Base-by-base conservation (phyloP, 2,888 invertebrate genomes). In the Drosophila mercatorum region DNA sequence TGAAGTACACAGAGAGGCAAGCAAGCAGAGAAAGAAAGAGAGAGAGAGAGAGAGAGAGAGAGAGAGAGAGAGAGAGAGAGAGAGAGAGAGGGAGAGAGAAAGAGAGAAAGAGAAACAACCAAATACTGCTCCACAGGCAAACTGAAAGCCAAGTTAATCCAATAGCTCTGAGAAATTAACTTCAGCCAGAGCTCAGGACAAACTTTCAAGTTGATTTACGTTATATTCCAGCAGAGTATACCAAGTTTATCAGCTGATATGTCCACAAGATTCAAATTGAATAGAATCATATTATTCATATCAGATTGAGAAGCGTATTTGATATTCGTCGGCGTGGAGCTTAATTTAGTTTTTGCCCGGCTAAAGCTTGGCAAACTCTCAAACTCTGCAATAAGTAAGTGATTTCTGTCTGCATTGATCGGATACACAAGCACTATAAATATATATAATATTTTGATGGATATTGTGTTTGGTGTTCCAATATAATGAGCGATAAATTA, bases 401-500 rank as follows among this genome's bases (percentile, higher is more conserved):
- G 28, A 34, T 44, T 46, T 5, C 26, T 3, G 12, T 17, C 1
- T 14, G 26, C 38, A 38, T 8, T 3, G 5, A 26, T 53, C 52
- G 5, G 38, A 40, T 26, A 53, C 10, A 28, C 11, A 52, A n/a
- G 7, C n/a, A 10, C 5, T 26, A 55, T 14, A 17, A 26, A 8
- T 41, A 28, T 26, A 28, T 12, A 34, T 17, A 38, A n/a, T 47
- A 12, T 38, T 11, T 46, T 14, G 12, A 31, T 34, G 8, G 22
- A 34, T 17, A 40, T 40, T 58, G 22, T 51, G 22, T 31, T 22
- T 62, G 28, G 11, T 43, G 62, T 28, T 47, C 49, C 71, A 77
- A 62, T 76, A 75, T 77, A 76, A 84, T 73, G 69, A 62, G 36
- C 80, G 66, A 84, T 89, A 87, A 89, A 88, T 89, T 80, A 89